Evolutionary conservation across 2,797 vertebrate species (phyloP), one percentile per base, ranked within the genome.

Genomic region (Anguilla marmorata): DNA sequence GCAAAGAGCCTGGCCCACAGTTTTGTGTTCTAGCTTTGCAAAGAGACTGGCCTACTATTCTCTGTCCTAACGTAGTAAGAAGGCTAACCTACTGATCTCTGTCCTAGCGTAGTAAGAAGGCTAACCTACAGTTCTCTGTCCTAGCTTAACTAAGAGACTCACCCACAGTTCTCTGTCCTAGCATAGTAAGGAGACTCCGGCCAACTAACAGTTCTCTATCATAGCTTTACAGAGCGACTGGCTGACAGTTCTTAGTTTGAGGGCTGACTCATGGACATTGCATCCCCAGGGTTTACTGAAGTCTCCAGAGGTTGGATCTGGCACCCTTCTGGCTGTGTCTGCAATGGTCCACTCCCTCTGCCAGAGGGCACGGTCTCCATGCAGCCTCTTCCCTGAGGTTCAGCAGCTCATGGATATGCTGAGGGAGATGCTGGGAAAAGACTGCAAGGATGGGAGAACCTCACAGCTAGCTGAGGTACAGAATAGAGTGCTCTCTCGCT

Each of bases 301-400:
- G 86, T 89, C 93, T 86, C 93, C 94, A 0, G 92, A 90, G 91
- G 86, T 96, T 66, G 91, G 91, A 41, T 90, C 94, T 66, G 94
- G 95, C 52, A 93, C 92, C 0, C 93, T 97, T 88, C 91, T 98
- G 74, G 94, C 94, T 66, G 89, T 96, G 88, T 97, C 96, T 0
- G 94, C 96, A 83, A 93, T 98, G 58, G 87, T 96, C 52, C 92
- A 97, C 86, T 94, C 94, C 45, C 92, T 97, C 91, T 98, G 97
- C 89, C 95, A 90, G 58, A 91, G 50, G 87, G 94, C 91, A 0
- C 85, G 16, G 24, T 90, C 88, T 50, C 89, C 93, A 66, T 98
- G 97, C 76, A 90, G 48, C 41, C 89, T 74, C 2, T 90, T 96
- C 8, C 93, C 95, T 76, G 95, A 96, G 37, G 94, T 98, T 9